phyloP scores from a whole-genome alignment of 1,140 invertebrate genomes.

The Caenorhabditis elegans region DNA sequence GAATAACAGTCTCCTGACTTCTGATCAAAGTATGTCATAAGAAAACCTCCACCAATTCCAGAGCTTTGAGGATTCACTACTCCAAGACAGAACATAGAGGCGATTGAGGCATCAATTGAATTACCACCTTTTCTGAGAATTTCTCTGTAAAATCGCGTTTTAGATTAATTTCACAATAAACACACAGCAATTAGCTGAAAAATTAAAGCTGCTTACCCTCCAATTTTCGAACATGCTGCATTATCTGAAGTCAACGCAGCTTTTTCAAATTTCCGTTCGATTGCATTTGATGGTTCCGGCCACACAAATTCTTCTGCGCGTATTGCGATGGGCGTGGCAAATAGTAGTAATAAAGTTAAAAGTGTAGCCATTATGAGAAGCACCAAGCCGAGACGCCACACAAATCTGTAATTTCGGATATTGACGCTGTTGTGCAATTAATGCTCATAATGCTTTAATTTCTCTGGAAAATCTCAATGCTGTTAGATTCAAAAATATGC shows the following conservation, averaged over 20 bases:
- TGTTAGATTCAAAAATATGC: too few relatives aligned
- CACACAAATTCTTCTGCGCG: conserved; percentile 54
- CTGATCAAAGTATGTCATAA: conserved; percentile 73
- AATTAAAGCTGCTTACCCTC: conserved; percentile 35
- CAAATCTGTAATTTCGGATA: conserved; percentile 43
- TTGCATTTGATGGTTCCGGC: conserved; percentile 53
- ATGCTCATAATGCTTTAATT: too few relatives aligned
- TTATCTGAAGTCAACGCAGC: conserved; percentile 65
- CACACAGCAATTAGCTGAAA: conserved; percentile 74
- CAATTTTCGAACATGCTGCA: conserved; percentile 63
- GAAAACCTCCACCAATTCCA: conserved; percentile 82
- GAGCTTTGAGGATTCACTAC: conserved; percentile 81
- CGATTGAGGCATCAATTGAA: conserved; percentile 82
- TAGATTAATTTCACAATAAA: too few relatives aligned
- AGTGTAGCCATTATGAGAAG: conserved; percentile 49
- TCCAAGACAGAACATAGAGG: conserved; percentile 82
- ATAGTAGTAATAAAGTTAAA: conserved; percentile 46
- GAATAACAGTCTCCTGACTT: conserved; percentile 59
- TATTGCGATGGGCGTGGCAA: conserved; percentile 25
- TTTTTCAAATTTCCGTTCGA: conserved; percentile 57
- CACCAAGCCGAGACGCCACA: conserved; percentile 50
- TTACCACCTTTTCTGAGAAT: conserved; percentile 79
- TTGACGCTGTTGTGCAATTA: too few relatives aligned
- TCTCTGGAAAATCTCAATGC: too few relatives aligned
- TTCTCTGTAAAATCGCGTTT: conserved; percentile 69